Evolutionary conservation across 2,797 vertebrate genomes (phyloP), one percentile per base, ranked within the genome.

Genomic region (Kryptopterus vitreolus): DNA sequence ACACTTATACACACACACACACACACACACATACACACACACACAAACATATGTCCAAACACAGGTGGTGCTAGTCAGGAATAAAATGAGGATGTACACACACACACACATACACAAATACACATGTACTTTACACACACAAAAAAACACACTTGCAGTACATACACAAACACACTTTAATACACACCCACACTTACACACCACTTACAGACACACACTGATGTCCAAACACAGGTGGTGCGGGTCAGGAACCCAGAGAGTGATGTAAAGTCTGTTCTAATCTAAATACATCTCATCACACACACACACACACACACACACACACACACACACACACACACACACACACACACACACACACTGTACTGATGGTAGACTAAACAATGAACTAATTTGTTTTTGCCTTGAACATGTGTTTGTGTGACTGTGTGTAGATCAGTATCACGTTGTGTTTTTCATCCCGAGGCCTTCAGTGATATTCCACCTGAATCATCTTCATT

Each of bases 341-440:
- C 63, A 22, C 61, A 31, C 61, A 26, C 58, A 24, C 24, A 26
- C 24, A 26, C 62, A 35, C 16, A 48, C 65, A 50, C 50, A 53
- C 69, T 2, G 2, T 7, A 48, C 4, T 35, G 11, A 55, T 55
- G 9, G 0, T 20, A 53, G 48, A 72, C 20, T 55, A 55, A 72
- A 35, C 31, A 72, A 53, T 71, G 18, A 20, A 22, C 12, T 22
- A 52, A 70, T 48, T 71, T 10, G 53, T 18, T 31, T 71, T n/a
- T 33, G 50, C 2, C 7, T 12, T 26, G 20, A 11, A 3, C 5
- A n/a, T 50, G 4, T 16, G 22, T 62, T 26, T 71, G 68, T 35
- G 68, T 24, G 68, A 38, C 57, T 79, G 58, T 18, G 57, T 61
- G 68, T 76, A n/a, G 22, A n/a, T 65, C 53, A 26, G 16, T 77